phyloP scores from a whole-genome alignment of 2,797 vertebrate genomes.

The Phrynocephalus vlangalii region DNA sequence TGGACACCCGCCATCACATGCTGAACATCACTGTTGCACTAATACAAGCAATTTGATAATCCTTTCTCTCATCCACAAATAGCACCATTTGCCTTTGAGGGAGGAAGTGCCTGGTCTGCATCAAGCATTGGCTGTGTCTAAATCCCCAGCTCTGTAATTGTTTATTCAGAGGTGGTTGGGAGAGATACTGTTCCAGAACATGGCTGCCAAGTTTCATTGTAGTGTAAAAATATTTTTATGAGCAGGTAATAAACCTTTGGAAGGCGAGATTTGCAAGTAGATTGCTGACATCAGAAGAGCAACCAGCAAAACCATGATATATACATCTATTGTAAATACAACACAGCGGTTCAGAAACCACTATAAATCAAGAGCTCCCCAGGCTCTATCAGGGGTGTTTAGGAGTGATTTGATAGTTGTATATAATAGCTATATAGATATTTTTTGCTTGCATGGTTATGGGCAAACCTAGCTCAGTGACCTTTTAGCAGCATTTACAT shows the following conservation, averaged over 20 bases:
- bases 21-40: background rate
- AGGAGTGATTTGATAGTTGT: conserved; percentile 8
- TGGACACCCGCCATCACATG: too few species aligned
- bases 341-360: background rate
- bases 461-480: conserved; percentile 31
- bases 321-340: background rate
- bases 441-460: background rate
- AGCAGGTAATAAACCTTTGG: conserved; percentile 19
- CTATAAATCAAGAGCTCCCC: conserved; percentile 18
- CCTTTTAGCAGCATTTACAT: conserved; percentile 27
- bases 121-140: background rate
- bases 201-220: background rate
- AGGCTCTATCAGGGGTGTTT: background rate
- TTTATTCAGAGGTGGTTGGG: conserved; percentile 2
- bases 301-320: background rate
- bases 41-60: background rate
- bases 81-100: background rate
- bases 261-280: conserved; percentile 20
- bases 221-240: conserved; percentile 12
- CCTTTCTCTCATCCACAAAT: background rate
- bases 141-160: background rate
- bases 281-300: conserved; percentile 12
- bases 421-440: conserved; percentile 10
- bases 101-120: background rate
- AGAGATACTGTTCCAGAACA: conserved; percentile 8